Evolutionary conservation across 2,113 vertebrate genomes (phyloP), one percentile per base, ranked within the genome.

Genomic region (Andinoacara biseriatus): DNA sequence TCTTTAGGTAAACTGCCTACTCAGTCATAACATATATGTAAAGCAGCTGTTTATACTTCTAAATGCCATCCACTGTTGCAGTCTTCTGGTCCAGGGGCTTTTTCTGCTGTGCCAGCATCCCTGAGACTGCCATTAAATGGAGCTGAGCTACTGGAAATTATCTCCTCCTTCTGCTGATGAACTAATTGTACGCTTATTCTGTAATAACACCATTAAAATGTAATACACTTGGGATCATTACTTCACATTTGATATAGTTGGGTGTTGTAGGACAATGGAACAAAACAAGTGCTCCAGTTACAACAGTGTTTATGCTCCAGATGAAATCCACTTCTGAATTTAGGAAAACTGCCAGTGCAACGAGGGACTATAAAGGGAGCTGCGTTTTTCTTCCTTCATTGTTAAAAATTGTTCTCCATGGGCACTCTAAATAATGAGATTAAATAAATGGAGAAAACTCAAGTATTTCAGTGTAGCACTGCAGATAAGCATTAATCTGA

Each of bases 151-250:
- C 76, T 88, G 74, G 80, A 93, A 94, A 93, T 92, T 11, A 94
- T 94, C 91, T 91, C 74, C 84, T 84, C 65, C 86, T 91, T 92
- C 83, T 87, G 91, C 92, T 90, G 91, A 94, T 91, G 81, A 92
- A 94, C 88, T 94, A 90, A 92, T 94, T 92, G 88, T 80, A 40
- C 89, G 85, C 20, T 85, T 88, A 82, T 86, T 79, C 88, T 87
- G 83, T 93, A 93, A 95, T 92, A 93, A 93, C 86, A 49, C 74
- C 90, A 92, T 94, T 94, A 91, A 94, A 94, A 91, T 87, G 62
- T 86, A 91, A 92, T 91, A 82, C 90, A 88, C 89, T 81, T 46
- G 80, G 88, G 89, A 91, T 92, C 91, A 91, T 94, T 92, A 88
- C 77, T 86, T 85, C 83, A 88, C 78, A 77, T 91, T 82, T 91